Evolutionary conservation across 64 coral and sea anemone genomes (phyloP).

Genomic region (Pocillopora damicornis): DNA sequence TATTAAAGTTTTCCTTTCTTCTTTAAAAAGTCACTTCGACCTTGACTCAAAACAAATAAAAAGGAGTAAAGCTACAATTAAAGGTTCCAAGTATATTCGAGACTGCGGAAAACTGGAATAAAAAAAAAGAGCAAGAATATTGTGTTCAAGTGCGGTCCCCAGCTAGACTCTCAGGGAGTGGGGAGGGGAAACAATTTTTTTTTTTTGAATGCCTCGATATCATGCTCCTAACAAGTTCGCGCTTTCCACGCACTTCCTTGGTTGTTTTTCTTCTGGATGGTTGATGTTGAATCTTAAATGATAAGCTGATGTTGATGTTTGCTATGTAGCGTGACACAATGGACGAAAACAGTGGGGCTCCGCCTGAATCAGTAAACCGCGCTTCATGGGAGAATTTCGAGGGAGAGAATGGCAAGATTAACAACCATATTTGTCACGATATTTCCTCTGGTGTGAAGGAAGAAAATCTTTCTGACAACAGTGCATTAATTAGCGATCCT

Average conservation of each 20-base stretch:
- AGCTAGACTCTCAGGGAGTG: not conserved
- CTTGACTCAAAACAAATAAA: too few species aligned
- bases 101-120: too few species aligned
- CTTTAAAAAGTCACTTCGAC: too few species aligned
- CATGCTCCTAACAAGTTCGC: not conserved
- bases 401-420: slow-evolving; percentile 1
- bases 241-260: not conserved
- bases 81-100: too few species aligned
- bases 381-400: slow-evolving; percentile 33
- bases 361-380: not conserved
- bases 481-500: slow-evolving; percentile 9
- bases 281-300: too few species aligned
- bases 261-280: not conserved
- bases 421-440: not conserved
- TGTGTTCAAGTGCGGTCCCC: too few species aligned
- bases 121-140: too few species aligned
- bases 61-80: too few species aligned
- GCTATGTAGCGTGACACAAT: not conserved
- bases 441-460: not conserved
- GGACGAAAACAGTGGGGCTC: not conserved
- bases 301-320: slow-evolving; percentile 8
- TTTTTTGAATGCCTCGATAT: slow-evolving; percentile 8
- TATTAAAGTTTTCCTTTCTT: too few species aligned
- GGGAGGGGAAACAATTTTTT: not conserved
- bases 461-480: slow-evolving; percentile 1